A percentile compares a stretch with the other conserved stretches of the same genome.
These are phyloP conservation scores for Euzophera pinguis DNA, from an alignment of 2,888 invertebrate species.

Conservation along the genomic window DNA sequence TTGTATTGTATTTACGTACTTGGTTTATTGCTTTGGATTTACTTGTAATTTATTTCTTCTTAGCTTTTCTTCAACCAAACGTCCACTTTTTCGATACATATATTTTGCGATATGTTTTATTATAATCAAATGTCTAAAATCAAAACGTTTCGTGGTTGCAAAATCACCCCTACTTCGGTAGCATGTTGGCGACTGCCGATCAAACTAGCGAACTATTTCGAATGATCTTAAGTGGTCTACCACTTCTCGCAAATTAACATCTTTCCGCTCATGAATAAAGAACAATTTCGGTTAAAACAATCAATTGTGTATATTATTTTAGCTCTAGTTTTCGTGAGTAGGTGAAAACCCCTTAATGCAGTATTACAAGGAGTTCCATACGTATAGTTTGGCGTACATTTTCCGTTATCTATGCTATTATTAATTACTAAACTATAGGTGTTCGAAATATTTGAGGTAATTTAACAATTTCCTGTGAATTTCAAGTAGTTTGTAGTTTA, in stretches of 20 bases:
- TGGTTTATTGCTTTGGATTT: too few relatives aligned
- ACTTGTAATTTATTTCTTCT: too few relatives aligned
- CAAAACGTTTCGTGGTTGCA: constrained; percentile 18
- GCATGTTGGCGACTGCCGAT: constrained; percentile 42
- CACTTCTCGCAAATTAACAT: constrained; percentile 10
- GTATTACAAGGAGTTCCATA: constrained; percentile 14
- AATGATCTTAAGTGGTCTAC: constrained; percentile 24
- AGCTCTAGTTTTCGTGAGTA: constrained; percentile 5
- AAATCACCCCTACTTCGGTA: constrained; percentile 28
- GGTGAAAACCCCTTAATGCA: constrained; percentile 24
- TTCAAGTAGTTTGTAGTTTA: background rate
- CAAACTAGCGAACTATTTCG: constrained; percentile 36
- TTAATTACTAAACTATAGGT: constrained; percentile 14
- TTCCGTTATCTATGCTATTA: constrained; percentile 11
- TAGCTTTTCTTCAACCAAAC: too few relatives aligned
- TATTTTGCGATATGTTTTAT: too few relatives aligned
- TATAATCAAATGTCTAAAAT: background rate
- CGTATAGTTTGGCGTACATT: constrained; percentile 5
- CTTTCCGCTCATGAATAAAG: background rate
- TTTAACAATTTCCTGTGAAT: constrained; percentile 4
- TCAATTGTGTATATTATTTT: background rate
- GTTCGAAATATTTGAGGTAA: constrained; percentile 12
- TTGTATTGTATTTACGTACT: too few relatives aligned
- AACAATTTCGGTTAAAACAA: background rate
- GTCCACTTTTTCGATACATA: too few relatives aligned